phyloP scores from a whole-genome alignment of 1,140 invertebrate genomes.

The Myzus persicae region DNA sequence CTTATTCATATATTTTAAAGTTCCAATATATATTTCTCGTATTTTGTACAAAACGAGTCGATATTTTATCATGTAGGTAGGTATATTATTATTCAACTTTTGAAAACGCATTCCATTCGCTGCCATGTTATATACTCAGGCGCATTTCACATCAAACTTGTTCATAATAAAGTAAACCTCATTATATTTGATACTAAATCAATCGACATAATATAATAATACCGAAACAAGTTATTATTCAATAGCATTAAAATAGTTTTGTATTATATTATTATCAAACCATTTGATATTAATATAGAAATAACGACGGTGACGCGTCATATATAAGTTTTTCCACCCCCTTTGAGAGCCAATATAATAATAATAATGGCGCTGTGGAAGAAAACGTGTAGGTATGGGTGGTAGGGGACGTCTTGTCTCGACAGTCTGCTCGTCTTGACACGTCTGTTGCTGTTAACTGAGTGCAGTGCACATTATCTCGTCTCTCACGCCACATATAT shows the following conservation, averaged over 20 bases:
- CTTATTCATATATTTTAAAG: background rate
- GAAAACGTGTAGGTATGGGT: background rate
- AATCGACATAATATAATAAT: background rate
- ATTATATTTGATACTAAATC: background rate
- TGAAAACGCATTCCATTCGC: background rate
- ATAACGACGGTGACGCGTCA: background rate
- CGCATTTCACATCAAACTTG: background rate
- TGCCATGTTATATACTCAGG: background rate
- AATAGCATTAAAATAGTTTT: background rate
- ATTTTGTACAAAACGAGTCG: background rate
- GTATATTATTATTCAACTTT: background rate
- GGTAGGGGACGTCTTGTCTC: conserved; percentile 2
- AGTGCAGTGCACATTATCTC: conserved; percentile 7
- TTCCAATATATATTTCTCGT: background rate
- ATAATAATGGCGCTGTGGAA: background rate
- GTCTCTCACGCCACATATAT: background rate
- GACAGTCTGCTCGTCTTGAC: background rate
- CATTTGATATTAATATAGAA: background rate
- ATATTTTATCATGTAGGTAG: background rate
- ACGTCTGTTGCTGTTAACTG: background rate
- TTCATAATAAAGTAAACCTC: background rate
- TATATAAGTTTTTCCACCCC: background rate
- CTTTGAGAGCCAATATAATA: background rate
- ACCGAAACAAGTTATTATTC: background rate
- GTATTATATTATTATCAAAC: background rate